Evolutionary conservation across 2,113 vertebrate species (phyloP).

Genomic region (Buteo buteo): DNA sequence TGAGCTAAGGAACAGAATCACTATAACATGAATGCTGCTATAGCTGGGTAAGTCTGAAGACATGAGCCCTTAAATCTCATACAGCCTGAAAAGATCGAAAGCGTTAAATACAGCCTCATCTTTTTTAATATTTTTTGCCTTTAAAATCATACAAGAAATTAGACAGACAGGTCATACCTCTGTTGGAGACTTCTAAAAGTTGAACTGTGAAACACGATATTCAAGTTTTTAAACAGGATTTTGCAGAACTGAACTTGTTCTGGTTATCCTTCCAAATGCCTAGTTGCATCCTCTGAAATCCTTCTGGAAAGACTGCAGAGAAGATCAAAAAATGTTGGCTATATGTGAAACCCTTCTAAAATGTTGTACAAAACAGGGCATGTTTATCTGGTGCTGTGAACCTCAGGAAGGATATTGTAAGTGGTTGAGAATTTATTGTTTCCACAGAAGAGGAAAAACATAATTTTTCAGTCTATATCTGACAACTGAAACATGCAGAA

Average conservation of each 20-base stretch:
- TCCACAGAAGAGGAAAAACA: neutral
- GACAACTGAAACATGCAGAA: neutral
- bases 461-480: neutral
- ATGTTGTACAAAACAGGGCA: neutral
- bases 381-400: neutral
- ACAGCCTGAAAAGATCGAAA: fast-evolving
- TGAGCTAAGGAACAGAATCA: neutral
- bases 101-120: neutral
- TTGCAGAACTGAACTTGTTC: neutral
- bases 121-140: neutral
- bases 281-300: neutral
- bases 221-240: neutral
- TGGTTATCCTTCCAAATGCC: neutral
- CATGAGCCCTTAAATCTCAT: neutral
- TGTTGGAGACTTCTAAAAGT: neutral
- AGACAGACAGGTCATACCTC: too few species aligned
- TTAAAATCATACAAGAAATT: neutral
- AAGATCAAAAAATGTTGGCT: neutral
- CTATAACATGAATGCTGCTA: neutral
- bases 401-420: neutral
- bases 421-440: neutral
- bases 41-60: neutral
- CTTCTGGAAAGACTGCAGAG: neutral
- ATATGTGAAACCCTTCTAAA: neutral
- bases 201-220: neutral